These are phyloP conservation scores for Drosophila ustulata DNA, from an alignment of 2,888 invertebrate genomes.

Conservation along the genomic window DNA sequence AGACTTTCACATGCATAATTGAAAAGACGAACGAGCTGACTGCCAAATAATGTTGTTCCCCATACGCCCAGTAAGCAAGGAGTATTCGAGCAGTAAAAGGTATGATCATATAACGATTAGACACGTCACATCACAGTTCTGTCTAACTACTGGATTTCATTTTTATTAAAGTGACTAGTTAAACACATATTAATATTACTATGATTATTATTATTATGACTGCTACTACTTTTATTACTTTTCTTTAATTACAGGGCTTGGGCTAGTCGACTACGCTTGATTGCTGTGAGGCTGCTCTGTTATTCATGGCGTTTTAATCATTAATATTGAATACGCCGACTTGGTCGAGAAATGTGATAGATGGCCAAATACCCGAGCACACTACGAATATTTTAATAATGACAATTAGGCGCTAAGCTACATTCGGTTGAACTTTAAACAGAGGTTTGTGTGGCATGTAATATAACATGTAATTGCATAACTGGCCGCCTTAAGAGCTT, in stretches of 20 bases:
- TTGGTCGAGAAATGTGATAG: neutral
- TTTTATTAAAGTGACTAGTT: neutral
- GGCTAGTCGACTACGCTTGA: neutral
- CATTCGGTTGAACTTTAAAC: neutral
- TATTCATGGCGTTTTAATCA: constrained; percentile 27
- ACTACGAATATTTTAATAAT: neutral
- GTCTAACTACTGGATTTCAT: neutral
- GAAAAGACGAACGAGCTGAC: constrained; percentile 24
- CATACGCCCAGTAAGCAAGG: neutral
- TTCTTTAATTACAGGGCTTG: neutral
- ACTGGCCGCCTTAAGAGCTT: neutral
- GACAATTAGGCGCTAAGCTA: neutral
- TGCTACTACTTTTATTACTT: too few relatives aligned
- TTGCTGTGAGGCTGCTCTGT: constrained; percentile 10
- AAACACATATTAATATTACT: too few relatives aligned
- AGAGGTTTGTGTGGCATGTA: neutral
- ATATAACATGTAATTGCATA: too few relatives aligned
- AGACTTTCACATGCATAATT: constrained; percentile 46
- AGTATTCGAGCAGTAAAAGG: neutral
- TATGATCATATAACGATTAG: neutral
- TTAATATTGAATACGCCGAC: constrained; percentile 17
- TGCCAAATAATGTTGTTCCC: constrained; percentile 15
- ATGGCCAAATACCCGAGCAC: neutral
- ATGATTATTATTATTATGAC: too few relatives aligned
- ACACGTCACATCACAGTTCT: too few relatives aligned